Base-by-base conservation (phyloP, 2,888 invertebrate species). In the Cataglyphis altisquamis region DNA sequence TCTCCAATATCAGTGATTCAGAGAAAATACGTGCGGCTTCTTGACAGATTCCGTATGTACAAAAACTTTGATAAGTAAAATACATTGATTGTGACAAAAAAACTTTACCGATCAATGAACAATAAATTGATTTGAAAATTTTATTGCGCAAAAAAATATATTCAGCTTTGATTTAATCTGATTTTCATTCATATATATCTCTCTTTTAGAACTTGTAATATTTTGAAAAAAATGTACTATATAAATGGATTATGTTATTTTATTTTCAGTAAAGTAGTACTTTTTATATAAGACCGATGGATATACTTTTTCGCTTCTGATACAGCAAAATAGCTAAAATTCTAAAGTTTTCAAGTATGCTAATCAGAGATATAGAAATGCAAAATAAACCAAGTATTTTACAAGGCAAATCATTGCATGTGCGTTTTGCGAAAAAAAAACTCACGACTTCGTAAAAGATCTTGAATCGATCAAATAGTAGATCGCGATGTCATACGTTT, bases 1-100 rank as follows among this genome's bases (percentile, higher is more conserved):
- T 8, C 72, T 72, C 8, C 12, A 8, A 45, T 57, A 70, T 78
- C 41, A n/a, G 9, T 41, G 70, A 78, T 78, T 78, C 57, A 70
- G 21, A 70, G 18, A 3, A 77, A 77, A 32, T 60, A 18, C 68
- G 45, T 45, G 15, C 41, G 9, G 18, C n/a, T 78, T 10, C n/a
- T 21, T 0, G 18, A 48, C 3, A 32, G 25, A 9, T 18, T 64
- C 3, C 3, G 3, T 63, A 25, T 8, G 15, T 15, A 21, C 18
- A 9, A 32, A 21, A 75, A 67, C 12, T 39, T 36, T 55, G 0
- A 55, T 41, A 12, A 52, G 41, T 36, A 25, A 64, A 32, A 64
- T 18, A 21, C 8, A 63, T 25, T 2, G 10, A 32, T 48, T 15
- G 12, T 5, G 8, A 18, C 0, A 45, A 62, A 8, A 8, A 74